Percentiles rank a stretch among this genome's conserved stretches.
These are phyloP conservation scores for Papilio protenor DNA, from an alignment of 2,888 invertebrate species.

Conservation along the genomic window DNA sequence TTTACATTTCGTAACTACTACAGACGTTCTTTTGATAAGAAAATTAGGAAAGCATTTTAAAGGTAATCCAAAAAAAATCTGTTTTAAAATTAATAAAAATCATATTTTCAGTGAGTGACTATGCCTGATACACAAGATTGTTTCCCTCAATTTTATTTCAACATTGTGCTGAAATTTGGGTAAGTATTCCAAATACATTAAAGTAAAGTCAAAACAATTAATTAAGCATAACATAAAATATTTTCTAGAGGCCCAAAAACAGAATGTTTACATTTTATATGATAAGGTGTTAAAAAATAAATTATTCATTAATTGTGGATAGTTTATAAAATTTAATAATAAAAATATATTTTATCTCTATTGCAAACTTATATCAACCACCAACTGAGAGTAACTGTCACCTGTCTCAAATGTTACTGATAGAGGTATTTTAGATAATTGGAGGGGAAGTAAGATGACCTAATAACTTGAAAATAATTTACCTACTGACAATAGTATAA, in stretches of 20 bases:
- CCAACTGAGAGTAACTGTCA: background rate
- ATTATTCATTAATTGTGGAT: background rate
- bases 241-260: background rate
- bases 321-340: background rate
- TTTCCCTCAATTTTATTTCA: background rate
- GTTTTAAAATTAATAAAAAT: background rate
- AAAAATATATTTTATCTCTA: background rate
- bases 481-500: slow-evolving; percentile 40
- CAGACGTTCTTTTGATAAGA: slow-evolving; percentile 9
- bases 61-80: background rate
- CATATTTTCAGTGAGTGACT: slow-evolving; percentile 15
- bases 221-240: background rate
- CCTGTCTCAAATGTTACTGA: background rate
- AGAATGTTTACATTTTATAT: background rate
- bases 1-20: slow-evolving; percentile 16
- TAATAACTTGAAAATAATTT: slow-evolving; percentile 30
- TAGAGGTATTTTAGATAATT: slow-evolving; percentile 1
- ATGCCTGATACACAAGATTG: slow-evolving; percentile 9
- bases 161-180: slow-evolving; percentile 21
- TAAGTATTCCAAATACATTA: slow-evolving; percentile 13
- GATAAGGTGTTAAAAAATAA: background rate
- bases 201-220: background rate
- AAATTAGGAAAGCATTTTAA: background rate
- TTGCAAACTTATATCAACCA: background rate
- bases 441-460: slow-evolving; percentile 28